Evolutionary conservation across 2,888 invertebrate genomes (phyloP).

Genomic region (Orchesella flavescens): DNA sequence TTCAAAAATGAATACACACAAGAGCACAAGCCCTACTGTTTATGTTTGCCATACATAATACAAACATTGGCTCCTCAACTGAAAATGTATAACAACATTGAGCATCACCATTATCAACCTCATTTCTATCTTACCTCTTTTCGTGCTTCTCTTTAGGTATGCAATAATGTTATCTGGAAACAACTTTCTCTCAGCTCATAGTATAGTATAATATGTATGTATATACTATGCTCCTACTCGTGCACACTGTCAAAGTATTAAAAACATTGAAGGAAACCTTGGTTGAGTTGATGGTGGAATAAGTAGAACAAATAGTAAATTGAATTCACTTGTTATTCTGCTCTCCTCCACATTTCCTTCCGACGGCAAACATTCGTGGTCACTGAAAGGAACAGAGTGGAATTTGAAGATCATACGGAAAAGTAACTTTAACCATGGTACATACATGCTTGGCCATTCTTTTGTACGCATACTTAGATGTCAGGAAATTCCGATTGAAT

Average conservation of each 20-base stretch:
- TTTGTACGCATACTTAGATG: neutral
- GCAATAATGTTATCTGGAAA: too few species aligned
- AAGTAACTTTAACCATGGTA: neutral
- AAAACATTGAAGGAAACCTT: slow-evolving; percentile 12
- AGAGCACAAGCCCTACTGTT: neutral
- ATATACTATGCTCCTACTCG: too few species aligned
- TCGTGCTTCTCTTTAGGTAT: too few species aligned
- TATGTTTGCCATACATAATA: too few species aligned
- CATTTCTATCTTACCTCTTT: too few species aligned
- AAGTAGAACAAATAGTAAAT: slow-evolving; percentile 20
- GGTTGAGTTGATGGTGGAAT: slow-evolving; percentile 14
- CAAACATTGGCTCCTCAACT: too few species aligned
- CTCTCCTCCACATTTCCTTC: neutral
- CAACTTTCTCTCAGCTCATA: too few species aligned
- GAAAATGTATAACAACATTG: too few species aligned
- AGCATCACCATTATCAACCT: too few species aligned
- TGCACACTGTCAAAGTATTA: neutral
- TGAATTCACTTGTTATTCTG: slow-evolving; percentile 22
- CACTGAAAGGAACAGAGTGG: slow-evolving; percentile 13
- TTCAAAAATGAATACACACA: slow-evolving; percentile 1
- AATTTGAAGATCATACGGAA: neutral
- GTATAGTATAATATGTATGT: too few species aligned
- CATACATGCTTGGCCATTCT: neutral
- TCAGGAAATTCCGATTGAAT: slow-evolving; percentile 11
- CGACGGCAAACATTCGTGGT: slow-evolving; percentile 22